Conservation (phyloP, 1,140 invertebrate species). For the Caenorhabditis brenneri region DNA sequence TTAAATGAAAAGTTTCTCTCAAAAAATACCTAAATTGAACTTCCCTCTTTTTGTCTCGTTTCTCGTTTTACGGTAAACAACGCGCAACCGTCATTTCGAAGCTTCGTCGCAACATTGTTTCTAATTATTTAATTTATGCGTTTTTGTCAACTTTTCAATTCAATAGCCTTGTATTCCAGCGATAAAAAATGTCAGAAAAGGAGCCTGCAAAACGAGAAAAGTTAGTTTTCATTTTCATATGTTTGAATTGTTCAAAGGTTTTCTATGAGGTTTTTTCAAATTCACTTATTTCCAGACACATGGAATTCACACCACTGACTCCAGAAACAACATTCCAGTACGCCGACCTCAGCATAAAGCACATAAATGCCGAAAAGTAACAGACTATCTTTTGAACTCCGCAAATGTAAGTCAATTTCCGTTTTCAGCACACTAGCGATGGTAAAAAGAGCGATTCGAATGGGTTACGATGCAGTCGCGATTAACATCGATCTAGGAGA, state of each 20-base stretch:
- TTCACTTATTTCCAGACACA: background rate
- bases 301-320: constrained; percentile 29
- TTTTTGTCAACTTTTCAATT: too few species aligned
- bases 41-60: background rate
- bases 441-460: constrained; percentile 63
- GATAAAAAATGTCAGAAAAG: background rate
- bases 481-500: constrained; percentile 69
- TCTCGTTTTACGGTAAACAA: background rate
- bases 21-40: background rate
- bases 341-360: constrained; percentile 67
- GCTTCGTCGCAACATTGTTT: background rate
- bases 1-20: too few species aligned
- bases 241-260: background rate
- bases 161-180: too few species aligned
- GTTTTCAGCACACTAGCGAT: constrained; percentile 57
- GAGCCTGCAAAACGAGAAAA: background rate
- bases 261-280: too few species aligned
- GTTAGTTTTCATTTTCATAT: background rate
- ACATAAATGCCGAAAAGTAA: constrained; percentile 59
- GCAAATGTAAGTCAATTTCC: background rate
- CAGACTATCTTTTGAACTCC: background rate
- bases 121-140: background rate
- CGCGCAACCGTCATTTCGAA: background rate
- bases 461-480: constrained; percentile 69
- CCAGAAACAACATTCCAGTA: constrained; percentile 60